Evolutionary conservation across 2,113 vertebrate species (phyloP).

Genomic region (Sula dactylatra): DNA sequence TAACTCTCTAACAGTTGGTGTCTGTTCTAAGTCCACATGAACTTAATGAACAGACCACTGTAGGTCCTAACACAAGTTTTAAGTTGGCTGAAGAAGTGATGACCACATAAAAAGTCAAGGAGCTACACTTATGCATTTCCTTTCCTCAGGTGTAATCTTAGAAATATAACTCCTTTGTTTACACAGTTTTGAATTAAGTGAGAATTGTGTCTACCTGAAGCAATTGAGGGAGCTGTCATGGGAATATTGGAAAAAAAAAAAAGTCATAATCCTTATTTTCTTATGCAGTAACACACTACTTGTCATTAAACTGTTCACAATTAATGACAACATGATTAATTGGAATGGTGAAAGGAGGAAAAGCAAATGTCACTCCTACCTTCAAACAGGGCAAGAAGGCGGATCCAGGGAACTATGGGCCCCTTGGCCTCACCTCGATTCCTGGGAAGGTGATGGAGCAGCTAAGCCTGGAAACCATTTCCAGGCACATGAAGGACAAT

Average conservation of each 20-base stretch:
- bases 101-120: background rate
- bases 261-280: background rate
- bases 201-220: background rate
- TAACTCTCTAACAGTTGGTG: background rate
- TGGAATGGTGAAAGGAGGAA: background rate
- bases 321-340: background rate
- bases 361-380: background rate
- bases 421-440: background rate
- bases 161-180: background rate
- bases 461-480: background rate
- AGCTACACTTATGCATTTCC: background rate
- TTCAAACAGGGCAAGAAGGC: background rate
- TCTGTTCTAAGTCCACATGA: background rate
- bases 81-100: background rate
- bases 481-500: background rate
- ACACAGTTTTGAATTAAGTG: background rate
- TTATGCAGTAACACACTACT: background rate
- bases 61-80: background rate
- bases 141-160: background rate
- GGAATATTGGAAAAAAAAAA: background rate
- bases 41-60: background rate
- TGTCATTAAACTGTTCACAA: background rate
- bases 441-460: background rate
- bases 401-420: background rate
- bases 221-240: background rate